Conservation (phyloP, 2,888 invertebrate genomes). For the Magallana nippona region DNA sequence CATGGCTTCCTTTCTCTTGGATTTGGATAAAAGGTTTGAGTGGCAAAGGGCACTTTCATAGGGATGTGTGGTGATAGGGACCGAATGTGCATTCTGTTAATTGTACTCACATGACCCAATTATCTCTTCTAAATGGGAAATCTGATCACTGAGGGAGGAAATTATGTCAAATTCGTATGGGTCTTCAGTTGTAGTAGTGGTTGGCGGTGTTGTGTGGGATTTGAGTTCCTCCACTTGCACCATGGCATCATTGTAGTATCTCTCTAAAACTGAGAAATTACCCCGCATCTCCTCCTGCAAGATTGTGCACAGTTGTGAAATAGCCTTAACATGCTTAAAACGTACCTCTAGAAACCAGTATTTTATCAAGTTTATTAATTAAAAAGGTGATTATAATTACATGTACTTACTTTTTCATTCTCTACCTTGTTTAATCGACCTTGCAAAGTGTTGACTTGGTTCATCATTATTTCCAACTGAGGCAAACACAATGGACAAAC, state of each 20-base stretch:
- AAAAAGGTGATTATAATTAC: too few species aligned
- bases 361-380: too few species aligned
- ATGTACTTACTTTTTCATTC: constrained; percentile 45
- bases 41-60: not conserved
- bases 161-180: constrained; percentile 38
- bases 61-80: not conserved
- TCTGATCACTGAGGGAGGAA: constrained; percentile 44
- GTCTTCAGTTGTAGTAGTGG: not conserved
- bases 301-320: too few species aligned
- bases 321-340: too few species aligned
- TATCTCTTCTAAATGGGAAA: constrained; percentile 39
- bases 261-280: constrained; percentile 10
- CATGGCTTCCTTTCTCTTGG: constrained; percentile 7
- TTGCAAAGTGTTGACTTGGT: constrained; percentile 50
- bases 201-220: not conserved
- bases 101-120: constrained; percentile 35
- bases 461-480: constrained; percentile 47
- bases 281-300: constrained; percentile 19
- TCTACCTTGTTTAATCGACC: constrained; percentile 44
- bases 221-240: constrained; percentile 18
- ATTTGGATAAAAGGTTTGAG: not conserved
- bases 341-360: too few species aligned
- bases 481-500: constrained; percentile 50
- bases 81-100: not conserved
- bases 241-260: constrained; percentile 18